Evolutionary conservation across 2,888 invertebrate species (phyloP), one percentile per base, ranked within the genome.

Genomic region (Metopia argyrocephala): DNA sequence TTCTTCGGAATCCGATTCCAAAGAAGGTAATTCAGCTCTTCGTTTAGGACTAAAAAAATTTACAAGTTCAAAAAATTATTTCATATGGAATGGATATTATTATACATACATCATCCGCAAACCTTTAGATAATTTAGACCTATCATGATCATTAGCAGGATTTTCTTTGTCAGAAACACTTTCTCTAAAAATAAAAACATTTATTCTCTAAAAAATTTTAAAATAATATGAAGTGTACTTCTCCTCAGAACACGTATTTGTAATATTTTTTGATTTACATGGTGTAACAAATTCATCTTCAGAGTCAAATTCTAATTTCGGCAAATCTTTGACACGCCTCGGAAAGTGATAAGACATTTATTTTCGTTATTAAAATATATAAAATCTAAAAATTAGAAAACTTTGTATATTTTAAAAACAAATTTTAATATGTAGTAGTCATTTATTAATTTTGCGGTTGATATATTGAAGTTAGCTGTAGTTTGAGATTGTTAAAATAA

Each of bases 1-100:
- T 3, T 85, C 84, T 5, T 88, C 88, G 2, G 87, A 90, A 70
- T 90, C 90, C 0, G 88, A 88, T 76, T 89, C 89, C 61, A 89
- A 73, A 45, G 87, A 84, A 0, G 88, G 86, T 38, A 91, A 73
- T 82, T 91, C 90, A 0, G 87, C 87, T 5, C 87, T 86, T n/a
- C 89, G 84, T 56, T 87, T 87, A 0, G 90, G 90, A 6, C 90
- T 89, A 28, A 73, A 76, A 54, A 18, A 27, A 59, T 66, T 38
- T 9, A 45, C 23, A 59, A 48, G 50, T 48, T 25, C 9, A 9
- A 69, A 3, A 18, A 28, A n/a, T 3, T 38, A 12, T 31, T 0
- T 31, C n/a, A 12, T 38, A 15, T 15, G 0, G 15, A 38, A 9
- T 38, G 38, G 9, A 38, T 4, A 9, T 38, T 12, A 38, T 38